Conservation (phyloP, 2,113 vertebrate genomes). For the Albula goreensis region DNA sequence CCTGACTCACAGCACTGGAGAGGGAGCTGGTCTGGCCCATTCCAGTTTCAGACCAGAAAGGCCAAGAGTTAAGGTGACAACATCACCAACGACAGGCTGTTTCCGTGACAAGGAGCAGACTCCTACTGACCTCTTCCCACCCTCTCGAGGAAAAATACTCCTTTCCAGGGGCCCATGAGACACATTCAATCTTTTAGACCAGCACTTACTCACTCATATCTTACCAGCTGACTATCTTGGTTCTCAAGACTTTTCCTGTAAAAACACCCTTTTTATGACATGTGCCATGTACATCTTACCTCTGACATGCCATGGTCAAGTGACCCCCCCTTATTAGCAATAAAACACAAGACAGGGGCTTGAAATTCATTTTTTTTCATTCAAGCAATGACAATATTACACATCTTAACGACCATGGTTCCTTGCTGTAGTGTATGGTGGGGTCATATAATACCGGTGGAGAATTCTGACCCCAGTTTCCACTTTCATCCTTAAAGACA, state of each 20-base stretch:
- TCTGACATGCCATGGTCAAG: background rate
- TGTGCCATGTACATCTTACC: background rate
- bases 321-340: background rate
- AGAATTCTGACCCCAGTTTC: too few species aligned
- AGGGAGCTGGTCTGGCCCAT: background rate
- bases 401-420: too few species aligned
- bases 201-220: background rate
- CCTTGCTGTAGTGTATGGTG: too few species aligned
- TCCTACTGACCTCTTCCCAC: background rate
- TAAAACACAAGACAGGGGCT: background rate
- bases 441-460: too few species aligned
- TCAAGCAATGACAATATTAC: too few species aligned
- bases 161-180: background rate
- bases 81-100: constrained; percentile 3
- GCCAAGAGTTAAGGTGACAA: background rate
- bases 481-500: too few species aligned
- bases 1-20: constrained; percentile 19
- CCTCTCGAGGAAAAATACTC: background rate
- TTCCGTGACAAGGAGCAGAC: constrained; percentile 32
- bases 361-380: too few species aligned
- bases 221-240: background rate
- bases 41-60: background rate
- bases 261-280: background rate
- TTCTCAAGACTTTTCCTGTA: background rate
- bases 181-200: background rate